phyloP scores from a whole-genome alignment of 1,140 invertebrate species.

The Heliconius hermathena region DNA sequence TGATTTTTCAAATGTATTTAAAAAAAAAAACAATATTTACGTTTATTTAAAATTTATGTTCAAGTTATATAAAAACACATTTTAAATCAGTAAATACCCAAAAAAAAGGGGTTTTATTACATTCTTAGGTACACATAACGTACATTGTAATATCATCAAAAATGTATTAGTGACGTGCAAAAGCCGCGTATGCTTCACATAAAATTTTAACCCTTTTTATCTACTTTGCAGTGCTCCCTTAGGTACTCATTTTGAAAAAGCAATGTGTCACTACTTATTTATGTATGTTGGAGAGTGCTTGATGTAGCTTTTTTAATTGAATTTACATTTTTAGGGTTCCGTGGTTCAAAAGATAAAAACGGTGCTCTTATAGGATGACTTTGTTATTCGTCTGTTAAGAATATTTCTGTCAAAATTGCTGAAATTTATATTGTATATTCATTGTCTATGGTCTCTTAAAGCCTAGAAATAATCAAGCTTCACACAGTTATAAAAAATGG shows the following conservation, averaged over 20 bases:
- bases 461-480: no score
- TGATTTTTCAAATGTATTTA: no score
- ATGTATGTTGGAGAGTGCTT: neutral
- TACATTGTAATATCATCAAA: slow-evolving; percentile 9
- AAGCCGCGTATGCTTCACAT: slow-evolving; percentile 2
- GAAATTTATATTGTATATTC: no score
- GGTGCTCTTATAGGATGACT: no score
- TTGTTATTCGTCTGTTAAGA: no score
- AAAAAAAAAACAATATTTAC: neutral
- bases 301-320: no score
- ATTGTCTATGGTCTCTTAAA: no score
- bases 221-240: neutral
- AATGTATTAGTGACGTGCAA: slow-evolving; percentile 5
- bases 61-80: neutral
- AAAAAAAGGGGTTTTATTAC: neutral
- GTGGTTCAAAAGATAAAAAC: no score
- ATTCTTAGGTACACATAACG: neutral
- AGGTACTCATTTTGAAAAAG: slow-evolving; percentile 1
- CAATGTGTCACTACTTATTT: neutral
- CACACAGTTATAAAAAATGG: no score
- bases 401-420: no score
- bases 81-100: no score
- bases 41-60: neutral
- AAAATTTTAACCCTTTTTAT: slow-evolving; percentile 13
- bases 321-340: no score